Base-by-base conservation (phyloP, 2,888 invertebrate genomes). In the Nomada ferruginata region DNA sequence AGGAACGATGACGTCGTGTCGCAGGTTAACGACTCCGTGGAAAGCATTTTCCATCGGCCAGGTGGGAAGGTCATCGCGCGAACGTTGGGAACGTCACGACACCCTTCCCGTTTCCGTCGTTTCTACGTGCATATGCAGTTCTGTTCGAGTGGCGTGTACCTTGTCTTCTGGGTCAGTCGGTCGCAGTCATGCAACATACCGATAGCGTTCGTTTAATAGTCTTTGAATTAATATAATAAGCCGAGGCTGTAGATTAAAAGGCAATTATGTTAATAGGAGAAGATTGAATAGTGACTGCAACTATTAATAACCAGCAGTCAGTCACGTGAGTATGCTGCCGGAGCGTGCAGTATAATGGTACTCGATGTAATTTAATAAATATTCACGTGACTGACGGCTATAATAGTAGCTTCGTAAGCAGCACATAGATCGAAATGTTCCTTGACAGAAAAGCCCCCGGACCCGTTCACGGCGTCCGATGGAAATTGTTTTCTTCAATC, bases 1-100 rank as follows among this genome's bases (percentile, higher is more conserved):
- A 69, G 65, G 83, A 86, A 85, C 88, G 87, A 87, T 89, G 89
- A 87, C 88, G 86, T 83, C 36, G 76, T 78, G 76, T 84, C 71
- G 57, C 82, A 82, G 88, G 85, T 89, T 89, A 90, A 90, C 87
- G 88, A 87, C 88, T 87, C 72, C 79, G 81, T 72, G 84, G 79
- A 84, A 87, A 85, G 57, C 60, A 63, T 76, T 87, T 87, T 83
- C 83, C 82, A 57, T 18, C 42, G n/a, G 47, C 47, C 20, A 59
- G 65, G 29, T 52, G 69, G 70, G 36, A 73, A 83, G 79, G 83
- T 79, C 84, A 74, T 60, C 57, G 65, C 55, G 55, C 23, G 57
- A 57, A 52, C 64, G 53, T 57, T 10, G 57, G 11, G 44, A 59
- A 57, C 55, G 20, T n/a, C 11, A 13, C 29, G 3, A 15, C 29